Base-by-base conservation (phyloP, 2,797 vertebrate genomes). In the Oceanodroma leucorhoa region DNA sequence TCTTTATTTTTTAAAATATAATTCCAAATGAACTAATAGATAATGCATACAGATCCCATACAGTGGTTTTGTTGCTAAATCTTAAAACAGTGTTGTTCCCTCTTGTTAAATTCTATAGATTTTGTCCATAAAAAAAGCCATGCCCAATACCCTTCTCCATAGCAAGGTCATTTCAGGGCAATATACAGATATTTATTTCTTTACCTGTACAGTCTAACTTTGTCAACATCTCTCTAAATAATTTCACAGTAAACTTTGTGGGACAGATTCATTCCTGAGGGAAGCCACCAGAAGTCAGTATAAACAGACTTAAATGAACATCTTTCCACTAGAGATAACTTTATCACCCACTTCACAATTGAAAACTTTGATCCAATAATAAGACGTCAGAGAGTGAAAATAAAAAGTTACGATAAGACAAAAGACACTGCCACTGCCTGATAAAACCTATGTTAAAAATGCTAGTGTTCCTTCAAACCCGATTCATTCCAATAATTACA, bases 401-500 rank as follows among this genome's bases (percentile, higher is more conserved):
- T 45, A 46, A 53, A 89, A 94, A 77, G 10, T 43, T 90, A 50
- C 0, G 0, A 12, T 77, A 79, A 55, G 24, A 88, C 41, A 84
- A 90, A 90, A 94, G 61, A 55, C 58, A 34, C 50, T 72, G 36
- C 76, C 36, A 21, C 51, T 83, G 29, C 20, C 34, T 89, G 60
- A 67, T 84, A 61, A 89, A 87, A 85, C 24, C 32, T 51, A 4
- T 58, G 26, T 84, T 95, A 80, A 87, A 93, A 96, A 84, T 73
- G 40, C 51, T 72, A 36, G 55, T n/a, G n/a, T 87, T 87, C 62
- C 30, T 90, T 93, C 83, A 87, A 70, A 83, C 51, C 41, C 3
- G 70, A 50, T 82, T 82, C 60, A 77, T 87, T 93, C 43, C 32
- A 83, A 36, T 94, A 96, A 94, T 96, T 91, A 88, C 54, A 85